These are phyloP conservation scores for Lepidonotus clava DNA, from an alignment of 2,888 invertebrate species.

Conservation along the genomic window DNA sequence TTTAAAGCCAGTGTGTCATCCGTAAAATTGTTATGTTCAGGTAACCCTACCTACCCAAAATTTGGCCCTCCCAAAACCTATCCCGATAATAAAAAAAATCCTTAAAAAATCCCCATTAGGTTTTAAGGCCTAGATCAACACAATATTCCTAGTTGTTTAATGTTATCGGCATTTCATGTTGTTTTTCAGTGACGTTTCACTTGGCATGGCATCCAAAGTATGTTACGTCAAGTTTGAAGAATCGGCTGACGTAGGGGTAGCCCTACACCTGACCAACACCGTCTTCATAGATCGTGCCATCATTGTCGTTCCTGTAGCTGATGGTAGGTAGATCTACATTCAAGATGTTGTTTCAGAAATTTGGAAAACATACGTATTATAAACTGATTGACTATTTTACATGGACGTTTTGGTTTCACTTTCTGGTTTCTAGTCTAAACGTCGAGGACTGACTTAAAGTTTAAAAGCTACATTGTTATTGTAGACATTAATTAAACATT, in stretches of 20 bases:
- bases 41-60: no score
- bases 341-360: background rate
- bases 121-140: background rate
- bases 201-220: conserved; percentile 94
- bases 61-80: background rate
- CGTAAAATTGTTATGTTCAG: background rate
- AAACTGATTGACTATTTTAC: no score
- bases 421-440: no score
- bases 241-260: conserved; percentile 92
- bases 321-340: conserved; percentile 74
- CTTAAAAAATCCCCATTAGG: background rate
- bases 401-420: no score
- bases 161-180: background rate
- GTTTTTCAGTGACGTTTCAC: conserved; percentile 85
- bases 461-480: no score
- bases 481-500: no score
- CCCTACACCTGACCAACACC: conserved; percentile 98
- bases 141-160: background rate
- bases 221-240: conserved; percentile 98
- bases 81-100: background rate
- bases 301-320: conserved; percentile 94
- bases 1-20: no score
- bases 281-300: conserved; percentile 99
- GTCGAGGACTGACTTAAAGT: no score
- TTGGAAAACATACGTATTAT: no score